Conservation (phyloP, 1,140 invertebrate species). For the Drosophila gunungcola region DNA sequence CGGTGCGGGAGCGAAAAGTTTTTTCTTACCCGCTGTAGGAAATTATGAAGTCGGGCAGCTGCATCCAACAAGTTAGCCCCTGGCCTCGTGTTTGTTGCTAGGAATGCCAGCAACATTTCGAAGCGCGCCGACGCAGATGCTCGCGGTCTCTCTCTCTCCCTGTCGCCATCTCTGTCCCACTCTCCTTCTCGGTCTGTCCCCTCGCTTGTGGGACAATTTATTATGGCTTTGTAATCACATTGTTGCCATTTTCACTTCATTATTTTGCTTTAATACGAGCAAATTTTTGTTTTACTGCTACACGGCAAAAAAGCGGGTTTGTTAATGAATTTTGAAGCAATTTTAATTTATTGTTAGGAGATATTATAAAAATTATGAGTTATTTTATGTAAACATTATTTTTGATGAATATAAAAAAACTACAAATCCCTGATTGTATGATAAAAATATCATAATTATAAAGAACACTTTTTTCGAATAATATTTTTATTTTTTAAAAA, state of each 20-base stretch:
- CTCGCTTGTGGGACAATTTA: slow-evolving; percentile 59
- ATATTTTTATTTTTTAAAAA: too few relatives aligned
- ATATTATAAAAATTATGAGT: too few relatives aligned
- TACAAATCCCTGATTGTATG: too few relatives aligned
- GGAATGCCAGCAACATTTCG: slow-evolving; percentile 50
- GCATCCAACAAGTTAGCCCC: slow-evolving; percentile 77
- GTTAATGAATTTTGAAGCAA: too few relatives aligned
- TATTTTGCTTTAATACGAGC: slow-evolving; percentile 80
- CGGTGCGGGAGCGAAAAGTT: slow-evolving; percentile 24
- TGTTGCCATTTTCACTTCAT: slow-evolving; percentile 84
- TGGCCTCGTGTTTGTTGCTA: slow-evolving; percentile 68
- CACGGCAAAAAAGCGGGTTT: slow-evolving; percentile 7
- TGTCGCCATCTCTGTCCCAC: background rate
- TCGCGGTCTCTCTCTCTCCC: slow-evolving; percentile 15
- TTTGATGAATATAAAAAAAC: too few relatives aligned
- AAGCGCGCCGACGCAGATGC: slow-evolving; percentile 60
- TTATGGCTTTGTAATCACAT: slow-evolving; percentile 80
- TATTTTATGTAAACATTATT: too few relatives aligned
- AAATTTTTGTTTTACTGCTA: slow-evolving; percentile 77
- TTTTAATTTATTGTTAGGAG: too few relatives aligned
- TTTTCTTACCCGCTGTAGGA: slow-evolving; percentile 1
- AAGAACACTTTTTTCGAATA: too few relatives aligned
- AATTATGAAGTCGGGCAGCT: slow-evolving; percentile 27
- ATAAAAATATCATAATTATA: too few relatives aligned
- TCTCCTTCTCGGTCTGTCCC: slow-evolving; percentile 12